phyloP scores from a whole-genome alignment of 1,140 invertebrate genomes.

The Pogonomyrmex californicus region DNA sequence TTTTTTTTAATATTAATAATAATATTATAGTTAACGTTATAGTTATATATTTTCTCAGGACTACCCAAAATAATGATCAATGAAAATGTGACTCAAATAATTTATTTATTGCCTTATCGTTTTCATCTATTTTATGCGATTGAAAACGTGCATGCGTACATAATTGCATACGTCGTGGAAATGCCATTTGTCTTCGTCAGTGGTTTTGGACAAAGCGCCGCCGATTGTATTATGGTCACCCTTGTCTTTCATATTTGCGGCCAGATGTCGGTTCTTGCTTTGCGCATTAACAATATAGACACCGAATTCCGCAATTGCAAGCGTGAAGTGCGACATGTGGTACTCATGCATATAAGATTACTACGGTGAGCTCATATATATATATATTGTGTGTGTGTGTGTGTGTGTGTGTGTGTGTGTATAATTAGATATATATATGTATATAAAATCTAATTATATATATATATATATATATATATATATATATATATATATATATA shows the following conservation, averaged over 20 bases:
- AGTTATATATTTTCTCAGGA: conserved; percentile 33
- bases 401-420: too few species aligned
- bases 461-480: too few species aligned
- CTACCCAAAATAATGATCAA: conserved; percentile 8
- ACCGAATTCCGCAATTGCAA: conserved; percentile 50
- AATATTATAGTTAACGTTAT: background rate
- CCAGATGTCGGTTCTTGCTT: conserved; percentile 78
- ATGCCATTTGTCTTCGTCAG: conserved; percentile 77
- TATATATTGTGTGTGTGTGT: too few species aligned
- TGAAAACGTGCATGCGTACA: conserved; percentile 70
- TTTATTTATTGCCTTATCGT: conserved; percentile 77
- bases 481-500: too few species aligned
- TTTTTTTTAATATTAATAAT: background rate
- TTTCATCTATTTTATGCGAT: conserved; percentile 77
- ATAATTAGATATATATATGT: too few species aligned
- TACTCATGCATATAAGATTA: conserved; percentile 76
- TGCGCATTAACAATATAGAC: conserved; percentile 76
- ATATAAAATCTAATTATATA: too few species aligned
- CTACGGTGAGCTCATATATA: conserved; percentile 72
- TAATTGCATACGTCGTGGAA: conserved; percentile 73
- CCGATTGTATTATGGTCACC: conserved; percentile 79
- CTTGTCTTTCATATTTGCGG: conserved; percentile 81
- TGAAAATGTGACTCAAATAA: conserved; percentile 58
- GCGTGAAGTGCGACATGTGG: conserved; percentile 68
- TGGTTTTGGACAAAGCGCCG: conserved; percentile 73